These are phyloP conservation scores for Alethe castanea DNA, from an alignment of 2,113 vertebrate genomes.

Conservation along the genomic window DNA sequence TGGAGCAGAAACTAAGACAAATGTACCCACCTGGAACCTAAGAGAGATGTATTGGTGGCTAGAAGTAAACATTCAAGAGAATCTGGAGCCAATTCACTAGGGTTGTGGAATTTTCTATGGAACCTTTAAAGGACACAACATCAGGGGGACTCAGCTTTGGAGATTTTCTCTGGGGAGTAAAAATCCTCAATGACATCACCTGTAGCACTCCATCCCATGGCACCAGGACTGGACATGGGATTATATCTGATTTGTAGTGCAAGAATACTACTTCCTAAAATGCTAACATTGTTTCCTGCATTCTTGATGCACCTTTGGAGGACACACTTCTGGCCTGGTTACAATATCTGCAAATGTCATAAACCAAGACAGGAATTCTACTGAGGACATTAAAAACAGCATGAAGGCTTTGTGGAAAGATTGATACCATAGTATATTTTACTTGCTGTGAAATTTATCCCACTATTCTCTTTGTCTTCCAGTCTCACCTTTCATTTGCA, in stretches of 20 bases:
- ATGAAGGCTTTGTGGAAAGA: neutral
- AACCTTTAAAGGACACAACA: neutral
- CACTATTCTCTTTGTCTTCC: neutral
- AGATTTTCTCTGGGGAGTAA: neutral
- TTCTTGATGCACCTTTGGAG: neutral
- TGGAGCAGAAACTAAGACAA: neutral
- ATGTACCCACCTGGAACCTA: neutral
- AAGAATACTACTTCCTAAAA: neutral
- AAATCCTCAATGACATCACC: fast-evolving
- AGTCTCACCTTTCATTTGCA: neutral
- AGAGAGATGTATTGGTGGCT: neutral
- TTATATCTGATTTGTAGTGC: neutral
- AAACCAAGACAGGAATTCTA: neutral
- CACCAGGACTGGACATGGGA: neutral
- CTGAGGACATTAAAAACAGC: neutral
- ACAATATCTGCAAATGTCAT: neutral
- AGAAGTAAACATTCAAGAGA: neutral
- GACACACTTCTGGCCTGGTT: neutral
- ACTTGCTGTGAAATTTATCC: neutral
- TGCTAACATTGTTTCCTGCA: neutral
- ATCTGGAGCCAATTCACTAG: neutral
- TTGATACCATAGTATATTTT: neutral
- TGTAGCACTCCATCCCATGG: neutral
- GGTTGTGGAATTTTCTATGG: neutral
- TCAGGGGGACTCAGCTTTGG: neutral